A percentile compares a stretch with the other conserved stretches of the same genome.
Evolutionary conservation across 2,888 invertebrate species (phyloP).

Genomic region (Mimas tiliae): DNA sequence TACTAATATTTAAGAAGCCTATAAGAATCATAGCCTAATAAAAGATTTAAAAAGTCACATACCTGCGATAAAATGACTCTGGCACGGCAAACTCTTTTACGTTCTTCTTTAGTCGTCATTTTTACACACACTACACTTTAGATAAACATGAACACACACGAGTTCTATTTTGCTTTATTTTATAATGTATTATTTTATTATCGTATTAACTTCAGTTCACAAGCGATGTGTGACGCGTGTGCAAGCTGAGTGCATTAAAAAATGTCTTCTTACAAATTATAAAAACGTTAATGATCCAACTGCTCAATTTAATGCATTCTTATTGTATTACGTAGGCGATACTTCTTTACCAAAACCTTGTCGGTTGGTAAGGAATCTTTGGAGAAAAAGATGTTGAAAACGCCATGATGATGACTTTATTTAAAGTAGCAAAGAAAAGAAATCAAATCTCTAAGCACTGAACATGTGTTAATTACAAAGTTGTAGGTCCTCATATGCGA

Average conservation of each 20-base stretch:
- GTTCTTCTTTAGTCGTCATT: slow-evolving; percentile 28
- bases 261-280: slow-evolving; percentile 18
- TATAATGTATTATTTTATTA: not conserved
- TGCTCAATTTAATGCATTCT: slow-evolving; percentile 1
- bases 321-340: not conserved
- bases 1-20: slow-evolving; percentile 7
- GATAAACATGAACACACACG: not conserved
- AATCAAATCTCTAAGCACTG: too few relatives aligned
- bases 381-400: not conserved
- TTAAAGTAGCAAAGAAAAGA: too few relatives aligned
- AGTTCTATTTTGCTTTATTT: not conserved
- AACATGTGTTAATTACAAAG: too few relatives aligned
- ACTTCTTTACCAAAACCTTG: not conserved
- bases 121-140: slow-evolving; percentile 11
- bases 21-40: slow-evolving; percentile 7
- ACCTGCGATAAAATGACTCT: slow-evolving; percentile 33
- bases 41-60: not conserved
- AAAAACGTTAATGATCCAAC: slow-evolving; percentile 10
- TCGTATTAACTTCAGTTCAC: not conserved
- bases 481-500: too few relatives aligned
- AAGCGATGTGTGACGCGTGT: not conserved
- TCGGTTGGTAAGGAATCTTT: not conserved
- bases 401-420: not conserved
- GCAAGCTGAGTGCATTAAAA: slow-evolving; percentile 9
- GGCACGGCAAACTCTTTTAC: slow-evolving; percentile 24